These are phyloP conservation scores for Drosophila novamexicana DNA, from an alignment of 1,140 invertebrate genomes.

Conservation along the genomic window DNA sequence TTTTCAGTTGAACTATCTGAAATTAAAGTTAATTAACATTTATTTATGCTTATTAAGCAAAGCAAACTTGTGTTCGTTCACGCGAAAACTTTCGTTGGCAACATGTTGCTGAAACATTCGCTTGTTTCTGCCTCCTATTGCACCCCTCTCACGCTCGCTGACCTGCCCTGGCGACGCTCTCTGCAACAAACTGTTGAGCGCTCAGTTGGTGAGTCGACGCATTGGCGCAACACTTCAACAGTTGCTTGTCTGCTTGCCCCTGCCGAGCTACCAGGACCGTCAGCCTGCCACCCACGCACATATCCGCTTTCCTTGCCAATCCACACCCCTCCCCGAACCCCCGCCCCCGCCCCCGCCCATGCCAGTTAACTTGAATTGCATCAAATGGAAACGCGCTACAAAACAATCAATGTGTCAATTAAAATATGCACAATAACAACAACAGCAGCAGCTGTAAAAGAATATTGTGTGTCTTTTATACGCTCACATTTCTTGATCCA, in stretches of 20 bases:
- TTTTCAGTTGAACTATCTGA: too few species aligned
- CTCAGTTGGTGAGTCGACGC: constrained; percentile 72
- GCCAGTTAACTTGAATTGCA: constrained; percentile 57
- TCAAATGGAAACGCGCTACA: constrained; percentile 62
- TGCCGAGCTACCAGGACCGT: background rate
- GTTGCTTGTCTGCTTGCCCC: constrained; percentile 42
- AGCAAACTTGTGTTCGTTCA: background rate
- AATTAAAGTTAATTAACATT: too few species aligned
- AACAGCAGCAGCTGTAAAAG: constrained; percentile 5
- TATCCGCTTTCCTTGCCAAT: too few species aligned
- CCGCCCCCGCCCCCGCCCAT: background rate
- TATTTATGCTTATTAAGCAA: background rate
- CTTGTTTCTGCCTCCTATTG: background rate
- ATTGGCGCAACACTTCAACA: constrained; percentile 61
- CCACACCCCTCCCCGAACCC: background rate
- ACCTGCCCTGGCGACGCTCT: constrained; percentile 6
- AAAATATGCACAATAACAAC: constrained; percentile 62
- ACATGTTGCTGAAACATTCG: constrained; percentile 53
- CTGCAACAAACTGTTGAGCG: constrained; percentile 78
- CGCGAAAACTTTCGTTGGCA: background rate
- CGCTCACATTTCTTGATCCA: constrained; percentile 11
- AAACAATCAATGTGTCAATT: constrained; percentile 80
- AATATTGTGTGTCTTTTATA: constrained; percentile 14
- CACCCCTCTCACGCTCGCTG: constrained; percentile 4
- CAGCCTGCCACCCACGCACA: background rate